A percentile compares a stretch with the other conserved stretches of the same genome.
Conservation (phyloP, 2,113 vertebrate genomes). For the Protobothrops flavoviridis region DNA sequence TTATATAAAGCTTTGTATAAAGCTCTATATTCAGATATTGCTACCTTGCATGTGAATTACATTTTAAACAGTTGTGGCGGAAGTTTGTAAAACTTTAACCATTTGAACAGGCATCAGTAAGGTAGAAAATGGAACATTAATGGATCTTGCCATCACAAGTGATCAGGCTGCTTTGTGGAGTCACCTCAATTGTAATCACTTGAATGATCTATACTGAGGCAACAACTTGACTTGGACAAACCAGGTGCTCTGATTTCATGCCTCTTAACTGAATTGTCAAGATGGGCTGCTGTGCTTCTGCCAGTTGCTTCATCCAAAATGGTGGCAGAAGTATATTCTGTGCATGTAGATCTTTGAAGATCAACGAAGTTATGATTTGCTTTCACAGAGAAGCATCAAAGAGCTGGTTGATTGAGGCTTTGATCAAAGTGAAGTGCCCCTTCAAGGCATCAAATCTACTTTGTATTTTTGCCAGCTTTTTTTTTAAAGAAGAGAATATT, state of each 20-base stretch:
- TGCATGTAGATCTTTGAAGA: not conserved
- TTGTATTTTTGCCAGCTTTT: not conserved
- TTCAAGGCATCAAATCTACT: not conserved
- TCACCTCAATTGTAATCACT: not conserved
- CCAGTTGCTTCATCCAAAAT: not conserved
- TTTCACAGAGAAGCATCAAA: not conserved
- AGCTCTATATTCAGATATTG: slow-evolving; percentile 56
- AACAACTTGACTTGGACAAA: not conserved
- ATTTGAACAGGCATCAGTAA: not conserved
- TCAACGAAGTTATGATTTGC: not conserved
- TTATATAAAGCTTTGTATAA: too few relatives aligned
- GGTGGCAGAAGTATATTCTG: not conserved
- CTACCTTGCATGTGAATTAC: slow-evolving; percentile 41
- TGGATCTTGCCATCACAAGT: not conserved
- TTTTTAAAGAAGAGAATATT: not conserved
- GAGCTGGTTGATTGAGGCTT: not conserved
- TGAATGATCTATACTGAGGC: not conserved
- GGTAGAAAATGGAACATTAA: slow-evolving; percentile 7
- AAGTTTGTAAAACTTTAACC: slow-evolving; percentile 28
- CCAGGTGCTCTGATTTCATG: not conserved
- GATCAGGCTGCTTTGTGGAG: not conserved
- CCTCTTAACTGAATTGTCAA: not conserved
- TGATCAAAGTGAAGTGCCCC: not conserved
- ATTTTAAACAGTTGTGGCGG: slow-evolving; percentile 51
- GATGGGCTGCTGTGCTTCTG: not conserved